Percentiles rank a stretch among this genome's conserved stretches.
Conservation (phyloP, 2,113 vertebrate species). For the Phylloscopus trochilus region DNA sequence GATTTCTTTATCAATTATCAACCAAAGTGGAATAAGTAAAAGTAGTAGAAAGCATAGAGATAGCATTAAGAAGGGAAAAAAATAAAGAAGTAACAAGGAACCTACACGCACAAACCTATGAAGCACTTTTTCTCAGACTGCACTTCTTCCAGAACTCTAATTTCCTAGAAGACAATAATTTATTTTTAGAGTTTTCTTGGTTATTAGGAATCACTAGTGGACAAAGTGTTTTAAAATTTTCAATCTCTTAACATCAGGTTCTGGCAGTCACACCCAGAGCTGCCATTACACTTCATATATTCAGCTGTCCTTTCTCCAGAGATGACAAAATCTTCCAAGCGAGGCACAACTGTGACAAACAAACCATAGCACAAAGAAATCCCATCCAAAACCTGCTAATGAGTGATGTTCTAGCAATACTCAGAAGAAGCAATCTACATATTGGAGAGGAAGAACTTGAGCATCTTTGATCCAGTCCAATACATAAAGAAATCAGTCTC, state of each 20-base stretch:
- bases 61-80: background rate
- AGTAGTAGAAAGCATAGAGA: background rate
- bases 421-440: background rate
- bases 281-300: background rate
- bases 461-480: background rate
- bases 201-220: background rate
- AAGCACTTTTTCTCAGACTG: background rate
- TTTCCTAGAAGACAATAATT: background rate
- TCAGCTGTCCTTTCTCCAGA: background rate
- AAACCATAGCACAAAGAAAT: background rate
- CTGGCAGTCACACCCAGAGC: background rate
- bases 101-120: background rate
- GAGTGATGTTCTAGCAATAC: background rate
- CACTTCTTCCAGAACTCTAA: background rate
- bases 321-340: background rate
- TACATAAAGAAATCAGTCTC: background rate
- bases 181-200: background rate
- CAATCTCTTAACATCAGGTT: background rate
- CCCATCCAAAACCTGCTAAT: background rate
- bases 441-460: background rate
- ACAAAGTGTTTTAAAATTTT: background rate
- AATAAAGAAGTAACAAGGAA: background rate
- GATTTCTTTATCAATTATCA: background rate
- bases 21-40: background rate
- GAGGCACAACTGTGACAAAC: background rate